A percentile compares a stretch with the other conserved stretches of the same genome.
Conservation (phyloP, 2,113 vertebrate species). For the Isurus oxyrinchus region DNA sequence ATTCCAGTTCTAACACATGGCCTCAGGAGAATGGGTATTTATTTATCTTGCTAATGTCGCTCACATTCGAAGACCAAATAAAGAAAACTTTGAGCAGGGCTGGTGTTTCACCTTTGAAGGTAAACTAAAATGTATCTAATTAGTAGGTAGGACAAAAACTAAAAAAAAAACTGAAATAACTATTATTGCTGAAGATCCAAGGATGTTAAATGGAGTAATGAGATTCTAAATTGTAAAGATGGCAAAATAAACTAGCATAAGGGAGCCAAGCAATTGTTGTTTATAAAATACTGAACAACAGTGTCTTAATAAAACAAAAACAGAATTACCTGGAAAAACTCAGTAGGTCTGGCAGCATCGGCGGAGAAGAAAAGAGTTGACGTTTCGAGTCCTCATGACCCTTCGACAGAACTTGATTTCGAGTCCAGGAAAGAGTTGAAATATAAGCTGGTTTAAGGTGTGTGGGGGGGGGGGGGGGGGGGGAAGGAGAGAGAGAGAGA, state of each 20-base stretch:
- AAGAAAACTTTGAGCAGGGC: not conserved
- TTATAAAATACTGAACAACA: not conserved
- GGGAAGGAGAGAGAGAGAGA: no score
- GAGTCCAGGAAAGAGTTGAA: no score
- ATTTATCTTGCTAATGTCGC: not conserved
- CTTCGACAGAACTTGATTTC: no score
- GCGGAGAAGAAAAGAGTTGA: no score
- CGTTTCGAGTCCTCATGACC: no score
- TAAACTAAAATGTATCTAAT: not conserved
- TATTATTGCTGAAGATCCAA: not conserved
- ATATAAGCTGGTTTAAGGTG: no score
- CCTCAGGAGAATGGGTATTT: not conserved
- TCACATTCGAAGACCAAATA: not conserved
- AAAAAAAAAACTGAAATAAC: no score
- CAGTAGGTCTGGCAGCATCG: no score
- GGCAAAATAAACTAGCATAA: not conserved
- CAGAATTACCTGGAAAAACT: no score
- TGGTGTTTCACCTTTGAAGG: not conserved
- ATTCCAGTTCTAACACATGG: no score
- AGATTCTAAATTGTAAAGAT: not conserved
- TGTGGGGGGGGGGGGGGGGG: no score
- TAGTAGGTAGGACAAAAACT: not conserved
- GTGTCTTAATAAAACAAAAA: no score
- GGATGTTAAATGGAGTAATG: not conserved
- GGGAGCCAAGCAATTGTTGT: not conserved